Evolutionary conservation across 2,888 invertebrate species (phyloP), one percentile per base, ranked within the genome.

Genomic region (Nysson spinosus): DNA sequence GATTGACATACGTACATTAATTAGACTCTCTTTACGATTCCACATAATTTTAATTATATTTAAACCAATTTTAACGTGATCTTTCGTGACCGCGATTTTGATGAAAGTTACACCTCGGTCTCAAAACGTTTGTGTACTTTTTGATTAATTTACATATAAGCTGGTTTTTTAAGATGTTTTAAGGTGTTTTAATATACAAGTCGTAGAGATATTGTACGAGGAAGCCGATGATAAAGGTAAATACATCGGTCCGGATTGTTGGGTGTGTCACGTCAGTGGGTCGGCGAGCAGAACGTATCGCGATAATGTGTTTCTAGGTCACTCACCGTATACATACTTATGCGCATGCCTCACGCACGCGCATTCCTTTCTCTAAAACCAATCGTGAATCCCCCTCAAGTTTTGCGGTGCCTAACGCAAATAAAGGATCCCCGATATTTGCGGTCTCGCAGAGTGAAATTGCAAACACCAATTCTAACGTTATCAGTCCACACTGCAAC

Each of bases 231-330:
- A 74, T 74, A 67, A 74, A 68, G 60, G 32, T 43, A 43, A 49
- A 22, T 35, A 51, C 72, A 69, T 75, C 72, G 61, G 57, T 71
- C 67, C 47, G 73, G 69, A 72, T 75, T 61, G 69, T 51, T 75
- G 77, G 77, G 76, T 75, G 82, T 81, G 76, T 75, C 81, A 68
- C 76, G 76, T 72, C 77, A 80, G 76, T 80, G 75, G 77, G 78
- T 79, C 79, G 77, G 39, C 72, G 69, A 65, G 63, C 58, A 67
- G 64, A 74, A 73, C 72, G 68, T 75, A 77, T 78, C 77, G 69
- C 72, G 81, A 80, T 80, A 80, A 80, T 75, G 77, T 80, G 77
- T 81, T 80, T 81, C 80, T 80, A 72, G 80, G 80, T 80, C 81
- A 76, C 58, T 69, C 72, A 72, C 72, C 73, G 72, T 65, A 50